Evolutionary conservation across 2,113 vertebrate genomes (phyloP).

Genomic region (Muntiacus muntjak): DNA sequence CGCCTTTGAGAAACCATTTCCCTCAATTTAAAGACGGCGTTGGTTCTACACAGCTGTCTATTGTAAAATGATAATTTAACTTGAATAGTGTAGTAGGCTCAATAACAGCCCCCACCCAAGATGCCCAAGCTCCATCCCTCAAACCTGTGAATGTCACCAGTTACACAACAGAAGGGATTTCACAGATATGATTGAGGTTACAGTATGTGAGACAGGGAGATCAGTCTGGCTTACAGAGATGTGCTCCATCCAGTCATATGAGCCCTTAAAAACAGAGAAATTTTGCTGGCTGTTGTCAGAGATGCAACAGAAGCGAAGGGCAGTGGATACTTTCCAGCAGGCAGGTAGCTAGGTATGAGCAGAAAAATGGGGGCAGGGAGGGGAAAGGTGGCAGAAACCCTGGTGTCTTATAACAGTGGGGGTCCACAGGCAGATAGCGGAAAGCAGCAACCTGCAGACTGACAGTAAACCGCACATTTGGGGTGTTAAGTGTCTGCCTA

Average conservation of each 20-base stretch:
- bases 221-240: background rate
- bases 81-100: background rate
- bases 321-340: background rate
- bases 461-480: background rate
- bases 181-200: background rate
- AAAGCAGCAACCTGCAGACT: background rate
- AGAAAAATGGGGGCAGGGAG: background rate
- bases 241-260: background rate
- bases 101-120: background rate
- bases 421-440: background rate
- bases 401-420: background rate
- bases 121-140: background rate
- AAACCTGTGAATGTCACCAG: background rate
- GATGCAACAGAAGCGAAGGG: background rate
- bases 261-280: background rate
- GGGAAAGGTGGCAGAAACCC: background rate
- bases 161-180: background rate
- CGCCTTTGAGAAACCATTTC: background rate
- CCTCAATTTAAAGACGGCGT: background rate
- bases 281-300: background rate
- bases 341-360: background rate
- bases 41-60: background rate
- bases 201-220: background rate
- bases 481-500: background rate
- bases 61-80: background rate